Conservation (phyloP, 2,888 invertebrate species). For the Lydus trimaculatus region DNA sequence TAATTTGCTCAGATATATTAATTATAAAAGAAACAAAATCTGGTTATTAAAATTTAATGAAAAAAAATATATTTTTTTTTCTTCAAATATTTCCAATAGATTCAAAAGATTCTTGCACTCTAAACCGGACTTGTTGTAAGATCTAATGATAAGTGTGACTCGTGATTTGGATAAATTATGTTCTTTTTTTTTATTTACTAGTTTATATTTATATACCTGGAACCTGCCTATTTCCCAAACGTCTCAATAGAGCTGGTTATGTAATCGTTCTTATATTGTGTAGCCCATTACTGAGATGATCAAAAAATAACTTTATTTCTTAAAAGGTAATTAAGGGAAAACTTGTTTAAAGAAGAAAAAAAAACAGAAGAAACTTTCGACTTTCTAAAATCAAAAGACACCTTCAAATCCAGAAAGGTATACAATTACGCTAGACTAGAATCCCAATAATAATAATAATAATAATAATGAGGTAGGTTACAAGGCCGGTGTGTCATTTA, state of each 20-base stretch:
- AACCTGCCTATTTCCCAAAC: conserved; percentile 22
- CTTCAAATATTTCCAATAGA: too few species aligned
- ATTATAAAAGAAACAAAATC: conserved; percentile 51
- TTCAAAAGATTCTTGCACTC: not conserved
- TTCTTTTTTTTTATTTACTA: conserved; percentile 17
- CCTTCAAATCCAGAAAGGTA: not conserved
- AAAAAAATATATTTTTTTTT: not conserved
- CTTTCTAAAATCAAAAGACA: not conserved
- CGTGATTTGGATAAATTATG: conserved; percentile 38
- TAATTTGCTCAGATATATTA: conserved; percentile 58
- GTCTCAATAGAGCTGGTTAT: conserved; percentile 11
- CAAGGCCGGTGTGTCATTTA: conserved; percentile 51
- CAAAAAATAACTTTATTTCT: not conserved
- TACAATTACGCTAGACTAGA: not conserved
- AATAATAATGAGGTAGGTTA: conserved; percentile 46
- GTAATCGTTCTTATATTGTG: not conserved
- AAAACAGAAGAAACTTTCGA: not conserved
- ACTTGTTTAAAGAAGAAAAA: not conserved
- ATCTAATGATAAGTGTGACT: conserved; percentile 35
- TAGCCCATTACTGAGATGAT: not conserved
- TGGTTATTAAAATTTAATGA: conserved; percentile 38
- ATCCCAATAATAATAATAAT: conserved; percentile 41
- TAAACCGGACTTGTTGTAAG: conserved; percentile 15
- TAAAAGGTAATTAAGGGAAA: not conserved
- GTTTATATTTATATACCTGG: not conserved